A percentile compares a stretch with the other conserved stretches of the same genome.
Conservation (phyloP, 2,113 vertebrate species). For the Dendrocopos noguchii region DNA sequence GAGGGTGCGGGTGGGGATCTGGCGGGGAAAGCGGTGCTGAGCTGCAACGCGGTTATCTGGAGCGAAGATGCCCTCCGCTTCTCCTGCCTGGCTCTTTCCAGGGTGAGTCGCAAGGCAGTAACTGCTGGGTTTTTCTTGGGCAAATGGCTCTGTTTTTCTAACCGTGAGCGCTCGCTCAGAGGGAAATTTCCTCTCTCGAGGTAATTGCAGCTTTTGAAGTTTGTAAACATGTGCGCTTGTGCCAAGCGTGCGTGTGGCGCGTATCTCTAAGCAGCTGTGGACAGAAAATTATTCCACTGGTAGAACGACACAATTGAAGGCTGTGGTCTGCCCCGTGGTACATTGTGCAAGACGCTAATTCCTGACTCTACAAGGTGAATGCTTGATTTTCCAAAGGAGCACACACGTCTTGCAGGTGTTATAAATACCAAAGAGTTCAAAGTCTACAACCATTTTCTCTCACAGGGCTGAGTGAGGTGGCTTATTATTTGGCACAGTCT, state of each 20-base stretch:
- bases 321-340: neutral
- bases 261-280: neutral
- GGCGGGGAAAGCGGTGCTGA: neutral
- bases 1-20: neutral
- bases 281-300: neutral
- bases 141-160: neutral
- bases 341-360: neutral
- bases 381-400: neutral
- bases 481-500: conserved; percentile 30
- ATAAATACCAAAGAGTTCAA: neutral
- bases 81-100: neutral
- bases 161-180: neutral
- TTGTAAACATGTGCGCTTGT: neutral
- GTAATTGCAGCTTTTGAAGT: conserved; percentile 17
- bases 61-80: neutral
- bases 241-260: neutral
- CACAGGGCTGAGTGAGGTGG: neutral
- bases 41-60: neutral
- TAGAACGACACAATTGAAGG: neutral
- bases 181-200: neutral
- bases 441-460: neutral
- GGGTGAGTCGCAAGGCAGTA: conserved; percentile 6
- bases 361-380: neutral
- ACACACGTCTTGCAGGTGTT: neutral
- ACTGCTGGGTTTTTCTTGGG: neutral